Base-by-base conservation (phyloP, 2,888 invertebrate species). In the Unio delphinus region DNA sequence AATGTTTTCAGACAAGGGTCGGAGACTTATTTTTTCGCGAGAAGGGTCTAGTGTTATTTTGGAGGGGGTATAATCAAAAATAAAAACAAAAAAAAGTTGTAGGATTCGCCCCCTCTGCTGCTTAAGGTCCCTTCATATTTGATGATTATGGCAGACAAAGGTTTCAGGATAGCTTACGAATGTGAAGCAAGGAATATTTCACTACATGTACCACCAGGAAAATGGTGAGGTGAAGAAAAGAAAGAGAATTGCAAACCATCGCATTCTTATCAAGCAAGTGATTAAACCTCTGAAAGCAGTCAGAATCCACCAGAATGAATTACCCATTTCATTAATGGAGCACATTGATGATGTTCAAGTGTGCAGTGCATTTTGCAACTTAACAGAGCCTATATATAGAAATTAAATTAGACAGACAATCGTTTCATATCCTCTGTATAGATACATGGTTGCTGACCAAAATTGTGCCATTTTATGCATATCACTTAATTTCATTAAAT, bases 81-180 rank as follows among this genome's bases (percentile, higher is more conserved):
- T n/a, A n/a, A n/a, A n/a, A n/a, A n/a, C n/a, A n/a, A n/a, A n/a
- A n/a, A n/a, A n/a, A n/a, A n/a, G n/a, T n/a, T n/a, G n/a, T n/a
- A n/a, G n/a, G n/a, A n/a, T n/a, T n/a, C n/a, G n/a, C n/a, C n/a
- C n/a, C n/a, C n/a, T n/a, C n/a, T n/a, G n/a, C n/a, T n/a, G n/a
- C n/a, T n/a, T n/a, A n/a, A 75, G 15, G 64, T 73, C 8, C 59
- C 64, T 20, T 71, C 72, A 30, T 77, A 72, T 55, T 65, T 71
- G 62, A 68, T 75, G 34, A 65, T 79, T 45, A 58, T 78, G 58
- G 74, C 78, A 17, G 70, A 71, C 30, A 62, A 66, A 23, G 70
- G 70, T 30, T 67, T 70, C 55, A 66, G 63, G 23, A 23, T 23
- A 23, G 23, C 23, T 23, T 45, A 67, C 64, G 68, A 68, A 3